Evolutionary conservation across 30 jellyfish, hydroid and myxozoan species (phyloP).

Genomic region (Hydractinia symbiolongicarpus): DNA sequence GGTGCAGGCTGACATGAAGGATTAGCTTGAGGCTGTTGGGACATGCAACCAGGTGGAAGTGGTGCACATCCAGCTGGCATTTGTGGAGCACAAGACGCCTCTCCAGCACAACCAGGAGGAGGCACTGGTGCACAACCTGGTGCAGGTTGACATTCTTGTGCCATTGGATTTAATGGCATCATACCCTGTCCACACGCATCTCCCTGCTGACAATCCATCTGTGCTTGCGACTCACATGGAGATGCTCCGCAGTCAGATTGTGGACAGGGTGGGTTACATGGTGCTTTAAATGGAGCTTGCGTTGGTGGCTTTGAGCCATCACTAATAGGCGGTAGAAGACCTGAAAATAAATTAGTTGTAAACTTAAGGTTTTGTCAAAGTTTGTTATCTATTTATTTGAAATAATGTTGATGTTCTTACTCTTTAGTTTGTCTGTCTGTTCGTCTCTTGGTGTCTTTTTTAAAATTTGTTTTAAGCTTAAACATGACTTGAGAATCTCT

Average conservation of each 20-base stretch:
- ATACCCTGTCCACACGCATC: conserved; percentile 6
- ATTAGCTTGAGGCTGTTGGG: too few relatives aligned
- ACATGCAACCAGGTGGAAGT: conserved; percentile 1
- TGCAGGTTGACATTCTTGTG: conserved; percentile 11
- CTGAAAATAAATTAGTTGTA: too few relatives aligned
- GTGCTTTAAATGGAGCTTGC: conserved; percentile 3
- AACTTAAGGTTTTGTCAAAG: too few relatives aligned
- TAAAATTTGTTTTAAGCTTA: too few relatives aligned
- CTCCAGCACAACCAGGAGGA: not conserved
- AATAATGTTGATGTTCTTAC: too few relatives aligned
- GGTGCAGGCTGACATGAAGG: too few relatives aligned
- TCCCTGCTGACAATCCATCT: not conserved
- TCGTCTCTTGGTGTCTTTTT: too few relatives aligned
- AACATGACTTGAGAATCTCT: too few relatives aligned
- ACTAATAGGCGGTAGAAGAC: too few relatives aligned
- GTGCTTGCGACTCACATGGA: not conserved
- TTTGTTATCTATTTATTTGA: too few relatives aligned
- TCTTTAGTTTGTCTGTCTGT: too few relatives aligned
- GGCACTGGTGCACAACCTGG: conserved; percentile 12
- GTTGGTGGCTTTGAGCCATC: not conserved
- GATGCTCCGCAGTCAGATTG: not conserved
- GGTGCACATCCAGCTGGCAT: conserved; percentile 27
- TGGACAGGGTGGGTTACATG: conserved; percentile 22
- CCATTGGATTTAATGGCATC: not conserved
- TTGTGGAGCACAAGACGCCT: not conserved